Conservation (phyloP, 2,888 invertebrate genomes). For the Glyphotaelius pellucidus region DNA sequence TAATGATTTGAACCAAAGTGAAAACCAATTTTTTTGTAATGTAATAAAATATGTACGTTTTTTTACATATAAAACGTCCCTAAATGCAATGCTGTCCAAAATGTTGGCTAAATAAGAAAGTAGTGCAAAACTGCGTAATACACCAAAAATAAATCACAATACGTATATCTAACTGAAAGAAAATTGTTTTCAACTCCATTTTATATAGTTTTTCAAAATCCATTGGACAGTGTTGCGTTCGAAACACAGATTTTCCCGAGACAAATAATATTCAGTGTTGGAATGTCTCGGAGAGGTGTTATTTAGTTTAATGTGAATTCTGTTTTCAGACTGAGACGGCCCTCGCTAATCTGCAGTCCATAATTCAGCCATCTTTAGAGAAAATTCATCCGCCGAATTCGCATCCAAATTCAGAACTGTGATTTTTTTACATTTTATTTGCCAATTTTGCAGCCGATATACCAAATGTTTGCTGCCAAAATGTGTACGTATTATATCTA, state of each 20-base stretch:
- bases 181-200: background rate
- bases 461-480: slow-evolving; percentile 17
- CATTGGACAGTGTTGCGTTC: background rate
- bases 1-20: too few relatives aligned
- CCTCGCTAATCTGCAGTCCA: slow-evolving; percentile 83
- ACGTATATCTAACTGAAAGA: too few relatives aligned
- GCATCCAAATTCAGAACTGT: slow-evolving; percentile 70
- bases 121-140: too few relatives aligned
- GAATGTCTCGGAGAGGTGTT: background rate
- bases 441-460: slow-evolving; percentile 47
- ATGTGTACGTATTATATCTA: slow-evolving; percentile 15
- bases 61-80: too few relatives aligned
- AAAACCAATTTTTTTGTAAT: too few relatives aligned
- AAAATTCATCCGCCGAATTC: slow-evolving; percentile 68
- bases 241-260: too few relatives aligned
- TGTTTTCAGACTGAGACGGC: slow-evolving; percentile 86
- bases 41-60: too few relatives aligned
- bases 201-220: background rate
- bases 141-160: too few relatives aligned
- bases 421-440: slow-evolving; percentile 67
- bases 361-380: slow-evolving; percentile 74
- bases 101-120: too few relatives aligned
- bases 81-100: too few relatives aligned
- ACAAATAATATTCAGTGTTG: too few relatives aligned
- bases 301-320: background rate